Evolutionary conservation across 2,888 invertebrate species (phyloP).

Genomic region (Ophion slaviceki): DNA sequence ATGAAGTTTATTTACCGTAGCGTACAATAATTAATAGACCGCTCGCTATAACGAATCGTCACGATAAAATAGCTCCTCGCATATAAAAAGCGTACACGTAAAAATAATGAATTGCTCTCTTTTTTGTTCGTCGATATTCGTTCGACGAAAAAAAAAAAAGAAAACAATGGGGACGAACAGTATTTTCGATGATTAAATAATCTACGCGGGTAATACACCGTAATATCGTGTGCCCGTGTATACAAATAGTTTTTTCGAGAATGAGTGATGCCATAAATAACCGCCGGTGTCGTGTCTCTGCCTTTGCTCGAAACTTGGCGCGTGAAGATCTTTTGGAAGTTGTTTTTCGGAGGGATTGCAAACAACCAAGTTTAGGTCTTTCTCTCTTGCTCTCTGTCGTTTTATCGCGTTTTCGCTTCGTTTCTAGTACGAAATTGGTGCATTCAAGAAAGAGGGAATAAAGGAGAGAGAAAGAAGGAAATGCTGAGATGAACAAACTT

Average conservation of each 20-base stretch:
- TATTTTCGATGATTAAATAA: constrained; percentile 13
- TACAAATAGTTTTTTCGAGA: background rate
- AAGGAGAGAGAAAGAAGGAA: background rate
- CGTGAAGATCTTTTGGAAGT: constrained; percentile 16
- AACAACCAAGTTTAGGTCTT: constrained; percentile 27
- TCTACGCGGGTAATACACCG: background rate
- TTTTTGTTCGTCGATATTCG: background rate
- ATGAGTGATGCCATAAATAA: constrained; percentile 5
- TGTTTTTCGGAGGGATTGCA: constrained; percentile 18
- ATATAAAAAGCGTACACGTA: constrained; percentile 26
- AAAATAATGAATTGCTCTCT: constrained; percentile 10
- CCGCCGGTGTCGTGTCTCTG: constrained; percentile 17
- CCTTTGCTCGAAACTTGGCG: constrained; percentile 13
- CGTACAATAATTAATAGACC: constrained; percentile 32
- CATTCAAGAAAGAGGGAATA: background rate
- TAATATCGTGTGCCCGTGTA: background rate
- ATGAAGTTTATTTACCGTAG: constrained; percentile 51
- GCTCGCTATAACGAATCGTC: background rate
- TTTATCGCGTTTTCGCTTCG: background rate
- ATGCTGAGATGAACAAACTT: constrained; percentile 29
- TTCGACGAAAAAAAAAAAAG: background rate
- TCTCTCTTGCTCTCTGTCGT: background rate
- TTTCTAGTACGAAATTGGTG: background rate
- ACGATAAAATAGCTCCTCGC: background rate
- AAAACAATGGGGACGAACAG: background rate